Percentiles rank a stretch among this genome's conserved stretches.
These are phyloP conservation scores for Serrognathus titanus DNA, from an alignment of 2,888 invertebrate species.

Conservation along the genomic window DNA sequence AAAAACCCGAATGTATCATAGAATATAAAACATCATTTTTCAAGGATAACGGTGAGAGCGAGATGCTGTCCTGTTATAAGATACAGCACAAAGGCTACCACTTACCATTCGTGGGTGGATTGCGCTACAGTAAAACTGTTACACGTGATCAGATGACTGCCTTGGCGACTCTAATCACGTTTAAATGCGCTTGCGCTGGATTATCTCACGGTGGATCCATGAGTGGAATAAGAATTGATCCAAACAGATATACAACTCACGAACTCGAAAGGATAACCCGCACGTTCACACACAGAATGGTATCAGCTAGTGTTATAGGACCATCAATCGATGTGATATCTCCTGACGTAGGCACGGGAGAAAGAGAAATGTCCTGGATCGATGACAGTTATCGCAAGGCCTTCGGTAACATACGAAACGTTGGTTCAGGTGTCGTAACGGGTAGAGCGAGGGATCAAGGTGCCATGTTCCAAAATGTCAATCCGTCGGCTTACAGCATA, in stretches of 20 bases:
- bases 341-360: conserved; percentile 75
- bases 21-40: conserved; percentile 68
- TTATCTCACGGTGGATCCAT: conserved; percentile 78
- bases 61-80: conserved; percentile 67
- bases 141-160: conserved; percentile 75
- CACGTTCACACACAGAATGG: conserved; percentile 68
- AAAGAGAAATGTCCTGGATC: conserved; percentile 78
- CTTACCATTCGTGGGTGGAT: conserved; percentile 53
- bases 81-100: conserved; percentile 73
- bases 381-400: conserved; percentile 78
- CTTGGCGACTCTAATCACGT: conserved; percentile 77
- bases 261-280: conserved; percentile 75
- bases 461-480: conserved; percentile 79
- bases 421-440: conserved; percentile 79
- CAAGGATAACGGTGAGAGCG: conserved; percentile 66
- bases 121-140: conserved; percentile 44
- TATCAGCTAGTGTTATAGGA: conserved; percentile 50
- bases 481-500: conserved; percentile 78
- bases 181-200: conserved; percentile 78
- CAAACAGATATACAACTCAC: conserved; percentile 63
- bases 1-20: conserved; percentile 64
- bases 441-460: conserved; percentile 86
- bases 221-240: conserved; percentile 72
- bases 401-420: conserved; percentile 62
- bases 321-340: conserved; percentile 85